phyloP scores from a whole-genome alignment of 2,888 invertebrate genomes.

The Aporophyla nigra region DNA sequence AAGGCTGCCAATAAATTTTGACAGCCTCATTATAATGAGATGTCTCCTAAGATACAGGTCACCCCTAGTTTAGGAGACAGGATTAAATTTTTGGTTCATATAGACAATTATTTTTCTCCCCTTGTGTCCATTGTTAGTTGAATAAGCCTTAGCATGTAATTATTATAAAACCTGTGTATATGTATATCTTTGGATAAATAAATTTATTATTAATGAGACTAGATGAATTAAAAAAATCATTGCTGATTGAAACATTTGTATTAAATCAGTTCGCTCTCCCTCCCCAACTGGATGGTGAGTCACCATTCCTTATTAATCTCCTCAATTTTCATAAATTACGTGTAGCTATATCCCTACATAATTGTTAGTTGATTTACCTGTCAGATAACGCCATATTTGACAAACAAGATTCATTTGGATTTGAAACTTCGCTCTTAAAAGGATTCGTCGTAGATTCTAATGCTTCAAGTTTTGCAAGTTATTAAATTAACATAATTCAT shows the following conservation, averaged over 20 bases:
- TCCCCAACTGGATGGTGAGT: too few relatives aligned
- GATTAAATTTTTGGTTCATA: too few relatives aligned
- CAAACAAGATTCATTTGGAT: constrained; percentile 30
- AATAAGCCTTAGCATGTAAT: too few relatives aligned
- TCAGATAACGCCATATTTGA: constrained; percentile 32
- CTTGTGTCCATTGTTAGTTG: too few relatives aligned
- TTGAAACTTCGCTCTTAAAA: constrained; percentile 5
- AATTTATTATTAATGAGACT: too few relatives aligned
- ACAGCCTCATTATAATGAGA: too few relatives aligned
- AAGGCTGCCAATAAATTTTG: too few relatives aligned
- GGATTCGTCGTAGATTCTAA: constrained; percentile 33
- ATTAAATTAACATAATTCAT: constrained; percentile 28
- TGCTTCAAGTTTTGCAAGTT: constrained; percentile 31
- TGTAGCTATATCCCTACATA: not conserved
- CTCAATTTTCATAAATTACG: constrained; percentile 15
- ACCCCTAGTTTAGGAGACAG: too few relatives aligned
- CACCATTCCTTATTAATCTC: not conserved
- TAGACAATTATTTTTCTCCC: too few relatives aligned
- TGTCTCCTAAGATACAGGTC: too few relatives aligned
- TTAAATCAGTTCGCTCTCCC: not conserved
- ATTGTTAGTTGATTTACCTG: constrained; percentile 27
- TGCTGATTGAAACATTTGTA: not conserved
- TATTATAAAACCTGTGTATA: too few relatives aligned
- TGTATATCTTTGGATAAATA: too few relatives aligned
- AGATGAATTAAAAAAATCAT: not conserved